Evolutionary conservation across 2,113 vertebrate species (phyloP).

Genomic region (Oncorhynchus keta): DNA sequence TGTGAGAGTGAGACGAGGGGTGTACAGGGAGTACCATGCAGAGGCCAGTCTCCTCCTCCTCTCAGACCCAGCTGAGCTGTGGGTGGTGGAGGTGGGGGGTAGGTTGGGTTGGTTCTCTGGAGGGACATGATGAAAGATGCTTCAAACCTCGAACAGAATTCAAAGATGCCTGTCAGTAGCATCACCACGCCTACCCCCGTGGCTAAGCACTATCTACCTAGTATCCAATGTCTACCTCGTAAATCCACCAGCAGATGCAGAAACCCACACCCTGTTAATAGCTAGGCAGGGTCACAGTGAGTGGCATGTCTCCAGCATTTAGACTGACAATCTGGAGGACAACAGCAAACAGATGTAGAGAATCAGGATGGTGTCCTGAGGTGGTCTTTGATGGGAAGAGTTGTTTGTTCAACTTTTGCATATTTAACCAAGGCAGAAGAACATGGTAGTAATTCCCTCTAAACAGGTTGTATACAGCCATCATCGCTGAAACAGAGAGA

Average conservation of each 20-base stretch:
- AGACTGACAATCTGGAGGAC: background rate
- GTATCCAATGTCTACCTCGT: too few species aligned
- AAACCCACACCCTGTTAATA: too few species aligned
- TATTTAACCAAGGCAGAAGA: background rate
- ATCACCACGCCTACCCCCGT: too few species aligned
- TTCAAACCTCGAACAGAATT: too few species aligned
- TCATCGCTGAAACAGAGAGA: background rate
- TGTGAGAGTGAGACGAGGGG: background rate
- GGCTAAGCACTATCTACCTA: too few species aligned
- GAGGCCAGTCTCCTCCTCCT: background rate
- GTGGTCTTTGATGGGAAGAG: background rate
- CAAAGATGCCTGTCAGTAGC: too few species aligned
- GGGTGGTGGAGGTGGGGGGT: background rate
- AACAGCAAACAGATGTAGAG: background rate
- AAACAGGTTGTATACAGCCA: background rate
- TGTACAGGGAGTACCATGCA: background rate
- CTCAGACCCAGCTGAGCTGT: background rate
- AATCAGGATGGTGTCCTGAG: background rate
- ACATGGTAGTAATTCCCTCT: background rate
- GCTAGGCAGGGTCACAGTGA: slow-evolving; percentile 4
- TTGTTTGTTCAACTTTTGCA: background rate
- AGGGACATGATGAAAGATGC: too few species aligned
- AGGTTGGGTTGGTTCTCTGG: too few species aligned
- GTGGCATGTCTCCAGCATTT: slow-evolving; percentile 3
- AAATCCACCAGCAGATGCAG: too few species aligned